A percentile compares a stretch with the other conserved stretches of the same genome.
These are phyloP conservation scores for Bradypodion ventrale DNA, from an alignment of 2,797 vertebrate genomes.

Conservation along the genomic window DNA sequence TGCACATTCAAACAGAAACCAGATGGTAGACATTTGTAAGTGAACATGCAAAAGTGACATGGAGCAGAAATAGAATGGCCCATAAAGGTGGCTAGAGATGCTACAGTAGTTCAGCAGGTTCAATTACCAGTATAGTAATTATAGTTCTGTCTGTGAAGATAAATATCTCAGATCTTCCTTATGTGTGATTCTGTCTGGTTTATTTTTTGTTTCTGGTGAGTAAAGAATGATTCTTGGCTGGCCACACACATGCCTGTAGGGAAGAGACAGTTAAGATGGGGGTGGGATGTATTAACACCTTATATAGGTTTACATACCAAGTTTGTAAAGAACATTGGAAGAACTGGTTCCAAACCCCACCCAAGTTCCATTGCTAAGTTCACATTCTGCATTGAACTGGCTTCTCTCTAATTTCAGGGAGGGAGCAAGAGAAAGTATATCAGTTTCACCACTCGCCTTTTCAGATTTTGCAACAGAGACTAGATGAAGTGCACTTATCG, in stretches of 20 bases:
- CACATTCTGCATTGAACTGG: neutral
- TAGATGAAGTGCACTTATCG: constrained; percentile 25
- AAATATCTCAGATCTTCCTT: neutral
- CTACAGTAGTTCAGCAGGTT: neutral
- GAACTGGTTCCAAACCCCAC: neutral
- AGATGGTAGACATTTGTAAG: neutral
- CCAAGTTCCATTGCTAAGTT: neutral
- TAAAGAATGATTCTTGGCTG: neutral
- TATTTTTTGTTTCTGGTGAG: neutral
- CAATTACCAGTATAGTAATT: neutral
- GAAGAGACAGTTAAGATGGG: too few species aligned
- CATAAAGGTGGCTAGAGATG: neutral
- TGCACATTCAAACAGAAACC: neutral
- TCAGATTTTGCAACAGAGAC: neutral
- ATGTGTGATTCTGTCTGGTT: neutral
- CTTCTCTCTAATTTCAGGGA: neutral
- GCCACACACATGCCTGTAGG: neutral
- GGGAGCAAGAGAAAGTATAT: neutral
- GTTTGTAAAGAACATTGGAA: neutral
- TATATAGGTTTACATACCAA: neutral
- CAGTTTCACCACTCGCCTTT: neutral
- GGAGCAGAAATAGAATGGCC: neutral
- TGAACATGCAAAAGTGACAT: neutral
- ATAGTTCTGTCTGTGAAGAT: neutral
- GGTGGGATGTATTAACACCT: neutral